Percentiles rank a stretch among this genome's conserved stretches.
Conservation (phyloP, 2,888 invertebrate species). For the Ypsolopha sequella region DNA sequence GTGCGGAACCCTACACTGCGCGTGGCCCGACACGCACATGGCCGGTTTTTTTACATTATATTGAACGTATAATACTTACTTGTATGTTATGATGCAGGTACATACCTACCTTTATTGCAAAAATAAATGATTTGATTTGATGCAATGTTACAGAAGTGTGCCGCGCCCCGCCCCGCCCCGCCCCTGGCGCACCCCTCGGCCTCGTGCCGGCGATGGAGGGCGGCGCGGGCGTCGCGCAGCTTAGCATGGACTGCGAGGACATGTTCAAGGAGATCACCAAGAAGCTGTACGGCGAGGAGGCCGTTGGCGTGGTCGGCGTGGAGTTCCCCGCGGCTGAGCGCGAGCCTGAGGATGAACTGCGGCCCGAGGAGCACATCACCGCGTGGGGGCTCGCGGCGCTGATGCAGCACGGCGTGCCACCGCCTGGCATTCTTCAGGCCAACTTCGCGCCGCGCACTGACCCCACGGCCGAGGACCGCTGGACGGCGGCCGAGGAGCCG, state of each 20-base stretch:
- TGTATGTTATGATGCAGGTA: too few relatives aligned
- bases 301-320: constrained; percentile 48
- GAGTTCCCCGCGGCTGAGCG: constrained; percentile 61
- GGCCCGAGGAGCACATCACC: constrained; percentile 79
- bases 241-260: constrained; percentile 81
- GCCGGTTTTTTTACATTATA: too few relatives aligned
- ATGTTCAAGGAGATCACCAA: constrained; percentile 94
- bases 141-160: too few relatives aligned
- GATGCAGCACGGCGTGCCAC: constrained; percentile 81
- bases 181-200: constrained; percentile 10
- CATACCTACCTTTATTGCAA: too few relatives aligned
- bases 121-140: too few relatives aligned
- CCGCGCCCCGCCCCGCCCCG: constrained; percentile 15
- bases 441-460: constrained; percentile 68
- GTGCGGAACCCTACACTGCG: too few relatives aligned
- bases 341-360: constrained; percentile 56
- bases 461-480: constrained; percentile 65
- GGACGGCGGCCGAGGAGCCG: constrained; percentile 79
- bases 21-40: too few relatives aligned
- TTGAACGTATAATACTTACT: too few relatives aligned
- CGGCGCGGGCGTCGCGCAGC: constrained; percentile 50
- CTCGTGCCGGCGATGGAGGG: constrained; percentile 3
- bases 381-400: constrained; percentile 82
- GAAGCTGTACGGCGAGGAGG: constrained; percentile 90
- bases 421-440: constrained; percentile 74